Percentiles rank a stretch among this genome's conserved stretches.
Conservation (phyloP, 2,888 invertebrate species). For the Pecten maximus region DNA sequence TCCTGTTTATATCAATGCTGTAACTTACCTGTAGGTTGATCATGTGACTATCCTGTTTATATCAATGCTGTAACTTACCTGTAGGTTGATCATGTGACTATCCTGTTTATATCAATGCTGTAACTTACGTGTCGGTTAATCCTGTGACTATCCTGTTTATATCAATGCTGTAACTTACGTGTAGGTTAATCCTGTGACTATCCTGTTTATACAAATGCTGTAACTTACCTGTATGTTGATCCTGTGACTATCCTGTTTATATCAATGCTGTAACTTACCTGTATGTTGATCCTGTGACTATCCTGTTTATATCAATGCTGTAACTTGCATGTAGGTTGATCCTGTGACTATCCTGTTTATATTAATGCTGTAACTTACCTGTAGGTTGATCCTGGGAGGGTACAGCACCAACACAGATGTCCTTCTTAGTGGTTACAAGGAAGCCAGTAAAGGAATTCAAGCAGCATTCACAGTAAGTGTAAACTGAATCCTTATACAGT, state of each 20-base stretch:
- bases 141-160: not conserved
- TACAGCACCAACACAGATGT: conserved; percentile 15
- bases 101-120: not conserved
- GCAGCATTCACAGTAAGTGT: conserved; percentile 87
- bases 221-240: conserved; percentile 33
- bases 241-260: not conserved
- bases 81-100: not conserved
- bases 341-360: not conserved
- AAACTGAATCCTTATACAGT: no score
- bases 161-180: not conserved
- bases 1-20: not conserved
- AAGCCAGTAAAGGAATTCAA: conserved; percentile 90
- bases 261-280: not conserved
- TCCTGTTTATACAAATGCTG: not conserved
- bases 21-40: not conserved
- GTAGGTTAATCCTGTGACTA: not conserved
- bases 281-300: not conserved
- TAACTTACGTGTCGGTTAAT: not conserved
- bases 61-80: not conserved
- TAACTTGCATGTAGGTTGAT: not conserved
- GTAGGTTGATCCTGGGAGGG: conserved; percentile 15
- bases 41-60: not conserved
- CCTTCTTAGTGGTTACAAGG: conserved; percentile 88
- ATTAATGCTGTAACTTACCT: not conserved
- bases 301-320: not conserved